Conservation (phyloP, 2,113 vertebrate genomes). For the Sarotherodon lohbergeri region DNA sequence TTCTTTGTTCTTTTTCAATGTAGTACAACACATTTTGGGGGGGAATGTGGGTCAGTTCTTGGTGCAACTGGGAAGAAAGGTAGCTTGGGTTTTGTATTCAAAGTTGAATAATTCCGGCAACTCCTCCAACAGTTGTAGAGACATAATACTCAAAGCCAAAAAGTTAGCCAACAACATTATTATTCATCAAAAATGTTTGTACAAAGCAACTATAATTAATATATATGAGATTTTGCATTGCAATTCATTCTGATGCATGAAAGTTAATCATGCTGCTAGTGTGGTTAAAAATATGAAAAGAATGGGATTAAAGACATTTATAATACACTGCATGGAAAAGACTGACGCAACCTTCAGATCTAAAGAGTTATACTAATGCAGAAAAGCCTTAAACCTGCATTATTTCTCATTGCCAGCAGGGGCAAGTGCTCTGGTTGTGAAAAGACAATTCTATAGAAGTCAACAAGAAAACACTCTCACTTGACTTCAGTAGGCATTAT, state of each 20-base stretch:
- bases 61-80: neutral
- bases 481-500: neutral
- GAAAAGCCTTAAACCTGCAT: neutral
- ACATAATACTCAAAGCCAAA: neutral
- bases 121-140: neutral
- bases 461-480: neutral
- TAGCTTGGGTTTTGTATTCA: neutral
- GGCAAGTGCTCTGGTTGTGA: neutral
- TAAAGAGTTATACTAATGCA: neutral
- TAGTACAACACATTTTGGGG: neutral
- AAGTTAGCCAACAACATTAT: neutral
- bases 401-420: neutral
- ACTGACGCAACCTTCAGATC: neutral
- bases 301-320: neutral
- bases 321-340: rapidly evolving
- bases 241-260: neutral
- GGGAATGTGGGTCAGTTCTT: neutral
- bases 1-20: neutral
- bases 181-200: neutral
- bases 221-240: neutral
- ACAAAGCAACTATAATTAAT: neutral
- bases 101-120: rapidly evolving
- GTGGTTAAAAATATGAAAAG: neutral
- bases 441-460: rapidly evolving
- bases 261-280: neutral